Conservation (phyloP, 2,113 vertebrate species). For the Lanius ludovicianus region DNA sequence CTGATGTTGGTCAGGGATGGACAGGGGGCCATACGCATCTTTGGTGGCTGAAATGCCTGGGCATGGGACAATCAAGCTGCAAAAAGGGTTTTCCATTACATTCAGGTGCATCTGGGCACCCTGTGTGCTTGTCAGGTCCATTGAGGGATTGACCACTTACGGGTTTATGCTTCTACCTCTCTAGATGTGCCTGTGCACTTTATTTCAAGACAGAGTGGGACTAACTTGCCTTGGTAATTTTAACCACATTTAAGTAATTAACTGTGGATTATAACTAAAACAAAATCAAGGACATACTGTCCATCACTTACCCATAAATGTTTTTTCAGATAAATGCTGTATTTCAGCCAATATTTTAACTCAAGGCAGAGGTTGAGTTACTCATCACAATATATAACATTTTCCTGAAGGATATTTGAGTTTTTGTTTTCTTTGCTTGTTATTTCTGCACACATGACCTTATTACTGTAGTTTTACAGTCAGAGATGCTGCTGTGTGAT, state of each 20-base stretch:
- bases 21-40: neutral
- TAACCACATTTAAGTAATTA: neutral
- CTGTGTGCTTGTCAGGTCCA: neutral
- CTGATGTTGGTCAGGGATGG: neutral
- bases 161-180: neutral
- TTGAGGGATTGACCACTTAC: neutral
- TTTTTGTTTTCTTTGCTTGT: neutral
- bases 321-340: neutral
- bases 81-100: neutral
- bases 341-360: neutral
- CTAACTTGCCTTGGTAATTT: neutral
- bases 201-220: neutral
- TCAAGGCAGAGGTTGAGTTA: neutral
- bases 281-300: neutral
- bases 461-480: neutral
- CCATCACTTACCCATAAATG: neutral
- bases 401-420: neutral
- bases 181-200: neutral
- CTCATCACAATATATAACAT: neutral
- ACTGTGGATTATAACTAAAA: neutral
- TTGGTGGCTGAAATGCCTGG: neutral
- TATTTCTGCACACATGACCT: neutral
- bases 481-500: neutral
- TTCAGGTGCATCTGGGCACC: neutral
- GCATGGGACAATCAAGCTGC: neutral